Base-by-base conservation (phyloP, 2,888 invertebrate species). In the Bellardia bayeri region DNA sequence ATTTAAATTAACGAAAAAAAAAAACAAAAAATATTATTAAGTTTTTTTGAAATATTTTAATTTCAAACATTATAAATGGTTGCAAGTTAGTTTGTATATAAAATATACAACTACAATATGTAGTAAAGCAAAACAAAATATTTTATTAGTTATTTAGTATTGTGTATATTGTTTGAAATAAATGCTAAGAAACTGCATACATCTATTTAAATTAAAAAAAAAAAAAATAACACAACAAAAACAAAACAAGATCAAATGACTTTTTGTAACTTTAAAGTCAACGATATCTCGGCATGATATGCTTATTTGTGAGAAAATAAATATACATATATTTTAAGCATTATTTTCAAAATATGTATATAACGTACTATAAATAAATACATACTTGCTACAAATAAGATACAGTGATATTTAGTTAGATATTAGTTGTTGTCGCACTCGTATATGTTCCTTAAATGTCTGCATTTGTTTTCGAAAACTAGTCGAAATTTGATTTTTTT, bases 251-350 rank as follows among this genome's bases (percentile, higher is more conserved):
- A 72, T 84, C 79, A 79, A 74, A 79, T 84, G 79, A 51, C 72
- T 79, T 72, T 83, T 79, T 66, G 58, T 76, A 45, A 40, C 49
- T 66, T 30, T 68, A 51, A 75, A 82, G 79, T 80, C 86, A 82
- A 40, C 76, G 83, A 84, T 87, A 83, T 81, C 80, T 33, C 76
- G 51, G 76, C 83, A 61, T 86, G 80, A 83, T 86, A 83, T 86
- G 87, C 80, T 64, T 76, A 63, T 87, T 76, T 83, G 87, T 87
- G 87, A 81, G 80, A 84, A 87, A 86, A 76, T 83, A 83, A 63
- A 72, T 54, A 66, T n/a, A n/a, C n/a, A n/a, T 16, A 66, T 30
- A 66, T 58, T 23, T 66, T 23, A 66, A 42, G 42, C 23, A 42
- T 42, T 42, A 66, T 66, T 40, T 14, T 2, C 33, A 68, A 78